A percentile compares a stretch with the other conserved stretches of the same genome.
Evolutionary conservation across 2,888 invertebrate species (phyloP).

Genomic region (Sphecodes monilicornis): DNA sequence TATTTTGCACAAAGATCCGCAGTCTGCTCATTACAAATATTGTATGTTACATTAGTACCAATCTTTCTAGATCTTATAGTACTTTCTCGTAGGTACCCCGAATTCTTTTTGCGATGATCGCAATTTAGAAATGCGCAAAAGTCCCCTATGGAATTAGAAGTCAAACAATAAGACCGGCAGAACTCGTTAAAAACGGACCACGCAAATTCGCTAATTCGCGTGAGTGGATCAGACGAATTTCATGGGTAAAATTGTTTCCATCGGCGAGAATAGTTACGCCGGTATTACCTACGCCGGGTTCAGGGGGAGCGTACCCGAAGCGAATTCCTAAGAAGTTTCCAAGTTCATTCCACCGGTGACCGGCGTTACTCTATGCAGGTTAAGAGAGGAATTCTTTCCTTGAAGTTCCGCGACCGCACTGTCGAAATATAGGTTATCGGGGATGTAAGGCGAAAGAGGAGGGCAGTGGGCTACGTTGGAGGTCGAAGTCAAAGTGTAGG

Average conservation of each 20-base stretch:
- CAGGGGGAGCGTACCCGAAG: background rate
- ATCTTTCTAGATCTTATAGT: no score
- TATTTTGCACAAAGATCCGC: no score
- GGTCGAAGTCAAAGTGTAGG: constrained; percentile 57
- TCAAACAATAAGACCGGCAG: background rate
- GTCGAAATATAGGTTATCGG: constrained; percentile 74
- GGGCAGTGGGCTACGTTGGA: constrained; percentile 41
- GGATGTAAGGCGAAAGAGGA: constrained; percentile 66
- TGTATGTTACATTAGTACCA: no score
- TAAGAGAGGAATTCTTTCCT: constrained; percentile 54
- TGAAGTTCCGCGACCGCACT: constrained; percentile 46
- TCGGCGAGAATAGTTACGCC: constrained; percentile 4
- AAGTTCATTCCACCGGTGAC: constrained; percentile 27
- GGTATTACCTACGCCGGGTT: background rate
- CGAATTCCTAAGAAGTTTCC: constrained; percentile 7
- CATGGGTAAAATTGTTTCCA: constrained; percentile 6
- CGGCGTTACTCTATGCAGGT: constrained; percentile 31
- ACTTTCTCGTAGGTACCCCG: no score
- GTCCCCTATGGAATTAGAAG: no score
- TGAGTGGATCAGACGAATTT: background rate
- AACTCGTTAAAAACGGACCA: background rate
- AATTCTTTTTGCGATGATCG: no score
- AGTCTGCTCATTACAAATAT: no score
- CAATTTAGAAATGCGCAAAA: no score
- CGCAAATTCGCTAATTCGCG: background rate